Conservation (phyloP, 2,888 invertebrate species). For the Minunthozetes semirufus region DNA sequence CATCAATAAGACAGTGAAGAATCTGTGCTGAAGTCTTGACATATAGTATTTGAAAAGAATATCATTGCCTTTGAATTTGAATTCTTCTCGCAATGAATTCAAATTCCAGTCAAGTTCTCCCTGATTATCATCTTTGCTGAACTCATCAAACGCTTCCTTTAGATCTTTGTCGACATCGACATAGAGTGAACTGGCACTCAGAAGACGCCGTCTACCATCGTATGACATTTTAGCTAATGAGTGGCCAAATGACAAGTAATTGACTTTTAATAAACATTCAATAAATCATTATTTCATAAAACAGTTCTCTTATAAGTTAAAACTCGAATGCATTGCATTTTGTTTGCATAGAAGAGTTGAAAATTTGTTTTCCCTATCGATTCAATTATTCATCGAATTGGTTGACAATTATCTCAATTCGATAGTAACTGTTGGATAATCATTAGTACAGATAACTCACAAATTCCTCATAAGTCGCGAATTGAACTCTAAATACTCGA, state of each 20-base stretch:
- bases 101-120: conserved; percentile 33
- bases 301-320: too few relatives aligned
- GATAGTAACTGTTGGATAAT: background rate
- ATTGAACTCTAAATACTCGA: too few relatives aligned
- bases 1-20: conserved; percentile 40
- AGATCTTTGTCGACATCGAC: conserved; percentile 17
- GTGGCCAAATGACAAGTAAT: background rate
- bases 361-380: background rate
- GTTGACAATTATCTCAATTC: conserved; percentile 20
- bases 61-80: conserved; percentile 35
- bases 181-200: conserved; percentile 26
- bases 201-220: conserved; percentile 1
- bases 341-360: background rate
- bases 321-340: background rate
- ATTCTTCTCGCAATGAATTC: conserved; percentile 35
- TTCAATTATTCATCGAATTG: background rate
- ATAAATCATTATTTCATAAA: background rate
- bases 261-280: background rate
- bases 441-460: background rate
- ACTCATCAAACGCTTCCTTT: background rate
- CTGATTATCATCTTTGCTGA: background rate
- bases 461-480: too few relatives aligned
- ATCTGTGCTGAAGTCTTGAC: conserved; percentile 41
- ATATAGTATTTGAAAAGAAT: conserved; percentile 41
- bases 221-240: background rate